Conservation (phyloP, 2,888 invertebrate genomes). For the Achlya flavicornis region DNA sequence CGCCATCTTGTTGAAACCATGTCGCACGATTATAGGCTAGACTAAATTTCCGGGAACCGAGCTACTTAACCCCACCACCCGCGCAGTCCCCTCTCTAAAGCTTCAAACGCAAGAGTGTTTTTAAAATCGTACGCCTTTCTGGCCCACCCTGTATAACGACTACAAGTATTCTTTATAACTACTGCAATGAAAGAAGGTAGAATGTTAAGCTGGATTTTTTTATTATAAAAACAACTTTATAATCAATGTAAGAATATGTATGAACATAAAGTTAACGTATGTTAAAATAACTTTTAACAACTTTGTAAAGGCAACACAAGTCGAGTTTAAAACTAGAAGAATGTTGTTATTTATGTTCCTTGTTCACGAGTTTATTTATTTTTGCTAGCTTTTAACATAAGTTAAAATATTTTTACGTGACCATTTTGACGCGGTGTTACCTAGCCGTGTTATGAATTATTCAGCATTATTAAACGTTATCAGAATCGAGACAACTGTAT, state of each 20-base stretch:
- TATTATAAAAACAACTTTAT: not conserved
- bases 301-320: not conserved
- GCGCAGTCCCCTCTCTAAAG: no score
- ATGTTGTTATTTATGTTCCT: not conserved
- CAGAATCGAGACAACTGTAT: slow-evolving; percentile 26
- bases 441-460: slow-evolving; percentile 28
- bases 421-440: slow-evolving; percentile 21
- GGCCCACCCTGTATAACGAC: no score
- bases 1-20: no score
- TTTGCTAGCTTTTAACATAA: not conserved
- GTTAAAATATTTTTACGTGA: slow-evolving; percentile 6
- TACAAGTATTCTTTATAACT: no score
- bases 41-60: no score
- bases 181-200: no score
- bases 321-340: slow-evolving; percentile 5
- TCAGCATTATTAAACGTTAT: slow-evolving; percentile 30
- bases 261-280: slow-evolving; percentile 11
- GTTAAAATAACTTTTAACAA: slow-evolving; percentile 10
- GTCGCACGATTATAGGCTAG: no score
- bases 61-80: no score
- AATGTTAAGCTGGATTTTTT: no score
- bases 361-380: not conserved
- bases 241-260: not conserved
- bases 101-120: no score
- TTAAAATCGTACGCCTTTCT: no score